These are phyloP conservation scores for Synergus japonicus DNA, from an alignment of 2,888 invertebrate genomes.

Conservation along the genomic window DNA sequence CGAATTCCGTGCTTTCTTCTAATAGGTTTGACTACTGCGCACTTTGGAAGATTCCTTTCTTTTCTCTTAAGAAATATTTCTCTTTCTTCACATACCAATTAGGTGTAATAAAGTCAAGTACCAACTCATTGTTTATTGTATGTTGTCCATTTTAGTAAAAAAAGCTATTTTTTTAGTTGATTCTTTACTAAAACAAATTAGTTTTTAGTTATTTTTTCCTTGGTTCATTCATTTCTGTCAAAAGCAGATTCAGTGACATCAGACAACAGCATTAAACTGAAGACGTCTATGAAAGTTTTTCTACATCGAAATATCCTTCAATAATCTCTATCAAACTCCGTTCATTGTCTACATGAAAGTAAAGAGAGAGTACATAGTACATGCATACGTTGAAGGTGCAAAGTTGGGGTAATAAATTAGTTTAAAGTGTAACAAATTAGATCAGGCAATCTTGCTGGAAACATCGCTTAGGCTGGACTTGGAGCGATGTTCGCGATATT, in stretches of 20 bases:
- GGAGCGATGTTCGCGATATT: slow-evolving; percentile 67
- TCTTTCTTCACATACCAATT: background rate
- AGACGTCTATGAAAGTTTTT: background rate
- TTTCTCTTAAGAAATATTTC: background rate
- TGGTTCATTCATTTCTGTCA: too few species aligned
- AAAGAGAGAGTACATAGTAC: slow-evolving; percentile 26
- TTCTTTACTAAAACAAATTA: too few species aligned
- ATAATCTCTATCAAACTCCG: background rate
- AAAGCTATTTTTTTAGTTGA: too few species aligned
- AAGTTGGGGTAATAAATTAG: slow-evolving; percentile 63
- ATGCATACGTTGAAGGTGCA: slow-evolving; percentile 27
- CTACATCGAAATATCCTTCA: background rate
- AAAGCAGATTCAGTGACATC: background rate
- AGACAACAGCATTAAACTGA: background rate
- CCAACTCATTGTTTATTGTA: too few species aligned
- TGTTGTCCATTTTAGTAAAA: too few species aligned
- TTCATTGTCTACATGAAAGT: slow-evolving; percentile 17
- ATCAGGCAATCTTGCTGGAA: slow-evolving; percentile 66
- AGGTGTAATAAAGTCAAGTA: background rate
- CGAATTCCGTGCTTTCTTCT: slow-evolving; percentile 3
- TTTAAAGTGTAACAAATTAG: slow-evolving; percentile 71
- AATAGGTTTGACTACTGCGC: background rate
- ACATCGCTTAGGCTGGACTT: slow-evolving; percentile 64
- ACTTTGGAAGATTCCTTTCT: background rate
- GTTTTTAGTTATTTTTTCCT: too few species aligned